Percentiles rank a stretch among this genome's conserved stretches.
These are phyloP conservation scores for Erythrocercus mccallii DNA, from an alignment of 2,113 vertebrate species.

Conservation along the genomic window DNA sequence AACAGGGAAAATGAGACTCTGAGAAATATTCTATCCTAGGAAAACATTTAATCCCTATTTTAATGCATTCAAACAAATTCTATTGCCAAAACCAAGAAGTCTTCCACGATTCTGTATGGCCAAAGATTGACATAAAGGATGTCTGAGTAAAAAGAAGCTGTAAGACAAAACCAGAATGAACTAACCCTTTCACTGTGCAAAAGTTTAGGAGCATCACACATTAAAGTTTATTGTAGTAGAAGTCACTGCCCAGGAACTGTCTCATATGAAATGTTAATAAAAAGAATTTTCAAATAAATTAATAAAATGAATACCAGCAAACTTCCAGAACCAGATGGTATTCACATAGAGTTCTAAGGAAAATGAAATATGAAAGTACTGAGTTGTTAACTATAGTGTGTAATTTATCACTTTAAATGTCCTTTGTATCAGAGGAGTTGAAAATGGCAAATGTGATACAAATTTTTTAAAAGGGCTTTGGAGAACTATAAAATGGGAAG, in stretches of 20 bases:
- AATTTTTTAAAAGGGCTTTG: background rate
- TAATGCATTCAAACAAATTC: background rate
- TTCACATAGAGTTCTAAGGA: background rate
- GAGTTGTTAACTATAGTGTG: background rate
- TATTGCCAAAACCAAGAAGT: background rate
- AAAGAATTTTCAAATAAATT: background rate
- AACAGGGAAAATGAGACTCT: background rate
- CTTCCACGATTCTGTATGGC: background rate
- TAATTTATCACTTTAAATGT: slow-evolving; percentile 12
- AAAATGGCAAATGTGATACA: background rate
- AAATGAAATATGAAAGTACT: slow-evolving; percentile 1
- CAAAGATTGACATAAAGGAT: background rate
- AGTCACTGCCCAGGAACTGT: background rate
- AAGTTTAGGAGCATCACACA: background rate
- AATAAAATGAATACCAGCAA: background rate
- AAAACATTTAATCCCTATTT: background rate
- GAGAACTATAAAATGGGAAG: background rate
- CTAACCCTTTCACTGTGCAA: background rate
- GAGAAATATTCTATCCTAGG: background rate
- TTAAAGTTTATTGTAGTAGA: background rate
- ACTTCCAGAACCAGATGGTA: background rate
- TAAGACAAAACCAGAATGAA: background rate
- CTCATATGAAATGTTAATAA: background rate
- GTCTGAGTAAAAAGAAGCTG: background rate
- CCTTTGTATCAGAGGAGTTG: background rate